Base-by-base conservation (phyloP, 1,140 invertebrate genomes). In the Pseudomyrmex pallidus region DNA sequence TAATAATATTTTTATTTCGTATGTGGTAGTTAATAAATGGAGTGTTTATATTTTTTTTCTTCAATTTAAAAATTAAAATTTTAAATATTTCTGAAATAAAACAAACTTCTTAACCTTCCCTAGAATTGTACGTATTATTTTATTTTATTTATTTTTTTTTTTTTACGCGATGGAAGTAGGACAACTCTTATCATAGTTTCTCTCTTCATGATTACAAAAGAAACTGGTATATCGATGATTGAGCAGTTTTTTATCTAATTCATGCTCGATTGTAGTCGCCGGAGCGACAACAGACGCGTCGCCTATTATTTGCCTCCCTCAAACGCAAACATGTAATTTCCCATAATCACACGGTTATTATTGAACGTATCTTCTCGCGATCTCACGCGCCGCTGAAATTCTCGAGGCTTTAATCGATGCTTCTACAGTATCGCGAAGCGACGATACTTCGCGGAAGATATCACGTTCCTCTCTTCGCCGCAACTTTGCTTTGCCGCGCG, bases 251-350 rank as follows among this genome's bases (percentile, higher is more conserved):
- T 54, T 22, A 77, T 10, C 15, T 25, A 66, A 77, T 68, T 25
- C 1, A 57, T 22, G 50, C 17, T 78, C 15, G 15, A 35, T 44
- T 67, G 74, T 5, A 77, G 35, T 56, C 50, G 12, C 15, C 8
- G 3, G 12, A 20, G 17, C 46, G 17, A 20, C 13, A 35, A 57
- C 4, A 9, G 22, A 7, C 59, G n/a, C 50, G 35, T 68, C 74
- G 74, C 35, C 64, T 56, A 57, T 78, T 68, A 78, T 68, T 46
- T 68, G 74, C 46, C 17, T n/a, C 35, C 46, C 17, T 67, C 35
- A 8, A 46, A 66, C 25, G 17, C 48, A 68, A 64, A 68, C 63
- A 57, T 78, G 22, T 57, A 78, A 78, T 78, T 67, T 50, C 3
- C 15, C 5, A 15, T 12, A 59, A 73, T 61, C 15, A 35, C 67